Conservation (phyloP, 2,888 invertebrate species). For the Seira ritae region DNA sequence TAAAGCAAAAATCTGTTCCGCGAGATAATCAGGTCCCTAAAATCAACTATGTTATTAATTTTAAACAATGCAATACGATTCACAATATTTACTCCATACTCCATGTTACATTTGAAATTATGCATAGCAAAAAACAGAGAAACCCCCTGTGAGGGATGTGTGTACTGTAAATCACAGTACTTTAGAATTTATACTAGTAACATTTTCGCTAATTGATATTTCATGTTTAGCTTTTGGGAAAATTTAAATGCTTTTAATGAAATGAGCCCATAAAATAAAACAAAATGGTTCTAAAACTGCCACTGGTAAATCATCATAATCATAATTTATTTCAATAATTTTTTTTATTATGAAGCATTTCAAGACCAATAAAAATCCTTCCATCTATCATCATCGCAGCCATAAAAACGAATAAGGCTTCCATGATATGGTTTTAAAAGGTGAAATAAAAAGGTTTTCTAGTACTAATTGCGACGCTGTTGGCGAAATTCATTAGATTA, state of each 20-base stretch:
- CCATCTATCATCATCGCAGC: constrained; percentile 48
- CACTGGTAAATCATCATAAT: constrained; percentile 29
- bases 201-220: constrained; percentile 53
- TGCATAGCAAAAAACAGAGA: no score
- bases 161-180: no score
- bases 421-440: constrained; percentile 10
- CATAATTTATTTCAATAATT: not conserved
- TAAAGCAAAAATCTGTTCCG: no score
- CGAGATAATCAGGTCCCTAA: no score
- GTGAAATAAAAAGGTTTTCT: constrained; percentile 19
- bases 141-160: no score
- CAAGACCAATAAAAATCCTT: constrained; percentile 39
- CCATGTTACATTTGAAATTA: no score
- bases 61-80: no score
- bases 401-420: constrained; percentile 39
- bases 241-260: constrained; percentile 43
- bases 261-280: constrained; percentile 39
- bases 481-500: constrained; percentile 47
- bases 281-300: constrained; percentile 32
- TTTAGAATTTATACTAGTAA: no score
- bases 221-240: constrained; percentile 45
- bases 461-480: constrained; percentile 35
- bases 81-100: no score
- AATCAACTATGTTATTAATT: no score
- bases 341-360: constrained; percentile 33